Base-by-base conservation (phyloP, 1,140 invertebrate genomes). In the Panagrolaimus sp. region DNA sequence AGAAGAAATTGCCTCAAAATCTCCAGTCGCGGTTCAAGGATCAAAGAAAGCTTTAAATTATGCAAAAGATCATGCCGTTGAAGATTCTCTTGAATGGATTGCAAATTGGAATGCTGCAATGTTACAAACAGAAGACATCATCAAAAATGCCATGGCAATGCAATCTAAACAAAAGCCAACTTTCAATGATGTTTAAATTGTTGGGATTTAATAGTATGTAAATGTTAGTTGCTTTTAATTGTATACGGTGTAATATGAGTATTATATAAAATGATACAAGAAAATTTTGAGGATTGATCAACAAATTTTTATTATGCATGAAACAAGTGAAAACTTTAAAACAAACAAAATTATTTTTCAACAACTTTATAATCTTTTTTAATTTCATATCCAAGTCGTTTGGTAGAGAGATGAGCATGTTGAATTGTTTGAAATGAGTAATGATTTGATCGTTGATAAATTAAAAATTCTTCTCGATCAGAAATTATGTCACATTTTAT, bases 21-120 rank as follows among this genome's bases (percentile, higher is more conserved):
- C 91, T 86, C 95, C 95, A 10, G 89, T 97, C 43, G 95, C 93
- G 1, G 90, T 97, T 14, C 93, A 96, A 85, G 89, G 88, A 9
- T 91, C 91, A 0, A 98, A 48, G 5, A 46, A n/a, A 5, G 47
- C 43, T 24, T 26, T 47, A n/a, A 87, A 91, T 44, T 94, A 91
- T 84, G 91, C 92, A 7, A 85, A 91, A 76, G 92, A 94, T 84
- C 84, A 86, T 74, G 75, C 78, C 24, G 83, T 86, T 15, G 63
- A 78, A 21, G 85, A 86, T 44, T 78, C 83, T 14, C 71, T 82
- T 2, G 76, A 81, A 68, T 80, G 73, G 71, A 73, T 79, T 91
- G 87, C 87, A 43, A 83, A 87, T 43, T 88, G 89, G 83, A 96
- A 96, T 85, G 89, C 90, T 83, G 82, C 87, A 15, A 90, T 92